These are phyloP conservation scores for Epinephelus fuscoguttatus DNA, from an alignment of 2,113 vertebrate species.

Conservation along the genomic window DNA sequence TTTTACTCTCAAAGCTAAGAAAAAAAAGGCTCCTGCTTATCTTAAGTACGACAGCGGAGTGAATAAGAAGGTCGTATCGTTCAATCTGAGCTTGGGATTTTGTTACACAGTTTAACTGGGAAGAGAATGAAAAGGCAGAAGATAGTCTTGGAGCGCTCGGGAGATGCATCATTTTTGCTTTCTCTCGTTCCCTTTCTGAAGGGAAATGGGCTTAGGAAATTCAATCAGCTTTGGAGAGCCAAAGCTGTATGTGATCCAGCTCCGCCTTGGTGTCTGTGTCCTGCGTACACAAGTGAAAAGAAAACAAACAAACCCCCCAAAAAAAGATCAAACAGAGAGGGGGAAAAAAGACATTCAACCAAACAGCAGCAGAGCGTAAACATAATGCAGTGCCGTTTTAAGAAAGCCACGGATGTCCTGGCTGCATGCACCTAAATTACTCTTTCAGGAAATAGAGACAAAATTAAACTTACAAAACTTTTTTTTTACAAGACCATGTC, in stretches of 20 bases:
- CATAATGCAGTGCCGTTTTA: slow-evolving; percentile 39
- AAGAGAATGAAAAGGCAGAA: slow-evolving; percentile 55
- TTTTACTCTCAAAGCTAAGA: slow-evolving; percentile 41
- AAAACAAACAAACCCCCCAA: slow-evolving; percentile 48
- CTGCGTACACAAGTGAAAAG: slow-evolving; percentile 52
- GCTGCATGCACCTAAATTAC: slow-evolving; percentile 46
- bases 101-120: slow-evolving; percentile 61
- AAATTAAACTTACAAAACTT: slow-evolving; percentile 76
- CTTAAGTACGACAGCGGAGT: slow-evolving; percentile 33
- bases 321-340: slow-evolving; percentile 39
- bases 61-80: slow-evolving; percentile 58
- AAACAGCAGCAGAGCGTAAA: slow-evolving; percentile 65
- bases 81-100: slow-evolving; percentile 56
- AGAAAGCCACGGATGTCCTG: slow-evolving; percentile 40
- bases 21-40: slow-evolving; percentile 22
- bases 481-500: slow-evolving; percentile 61
- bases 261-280: slow-evolving; percentile 60
- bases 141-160: slow-evolving; percentile 28
- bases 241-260: slow-evolving; percentile 65
- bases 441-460: slow-evolving; percentile 62
- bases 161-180: slow-evolving; percentile 64
- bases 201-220: slow-evolving; percentile 73
- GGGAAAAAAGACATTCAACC: slow-evolving; percentile 26
- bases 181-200: slow-evolving; percentile 50
- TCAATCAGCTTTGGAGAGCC: slow-evolving; percentile 76